These are phyloP conservation scores for Lineus longissimus DNA, from an alignment of 1,140 invertebrate species.

Conservation along the genomic window DNA sequence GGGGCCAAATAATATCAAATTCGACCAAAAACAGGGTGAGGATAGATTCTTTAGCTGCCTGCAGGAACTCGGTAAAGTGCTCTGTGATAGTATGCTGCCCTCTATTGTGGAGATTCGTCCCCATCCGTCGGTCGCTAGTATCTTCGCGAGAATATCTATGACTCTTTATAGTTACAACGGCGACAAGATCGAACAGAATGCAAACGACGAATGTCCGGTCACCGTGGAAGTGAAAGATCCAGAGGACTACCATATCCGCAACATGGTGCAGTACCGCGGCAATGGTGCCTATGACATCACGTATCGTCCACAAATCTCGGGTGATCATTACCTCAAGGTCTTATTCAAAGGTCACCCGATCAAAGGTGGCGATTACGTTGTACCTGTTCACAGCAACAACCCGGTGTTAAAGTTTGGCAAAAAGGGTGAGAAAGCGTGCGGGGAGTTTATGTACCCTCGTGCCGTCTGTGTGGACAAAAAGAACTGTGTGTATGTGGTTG, in stretches of 20 bases:
- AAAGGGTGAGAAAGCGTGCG: conserved; percentile 5
- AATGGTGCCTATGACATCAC: conserved; percentile 12
- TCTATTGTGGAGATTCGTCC: neutral
- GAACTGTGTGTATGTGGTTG: conserved; percentile 17
- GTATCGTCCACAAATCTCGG: conserved; percentile 5
- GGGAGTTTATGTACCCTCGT: conserved; percentile 17
- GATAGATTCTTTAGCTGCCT: neutral
- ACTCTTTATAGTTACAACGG: too few relatives aligned
- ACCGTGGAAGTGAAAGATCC: conserved; percentile 8
- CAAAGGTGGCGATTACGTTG: neutral
- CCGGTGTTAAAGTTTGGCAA: conserved; percentile 16
- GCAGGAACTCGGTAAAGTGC: neutral
- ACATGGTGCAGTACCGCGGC: conserved; percentile 8
- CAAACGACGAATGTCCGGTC: conserved; percentile 7
- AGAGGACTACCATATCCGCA: conserved; percentile 5
- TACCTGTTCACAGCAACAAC: conserved; percentile 17
- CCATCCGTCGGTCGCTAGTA: too few relatives aligned
- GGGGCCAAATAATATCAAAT: conserved; percentile 3
- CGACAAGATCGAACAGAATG: neutral
- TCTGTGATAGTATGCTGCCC: conserved; percentile 2
- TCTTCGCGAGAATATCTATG: too few relatives aligned
- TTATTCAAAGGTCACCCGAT: conserved; percentile 9
- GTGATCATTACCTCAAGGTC: conserved; percentile 8
- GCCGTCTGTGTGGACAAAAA: conserved; percentile 14
- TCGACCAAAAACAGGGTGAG: conserved; percentile 1